Percentiles rank a stretch among this genome's conserved stretches.
Conservation (phyloP, 2,797 vertebrate species). For the Sus cebifrons region DNA sequence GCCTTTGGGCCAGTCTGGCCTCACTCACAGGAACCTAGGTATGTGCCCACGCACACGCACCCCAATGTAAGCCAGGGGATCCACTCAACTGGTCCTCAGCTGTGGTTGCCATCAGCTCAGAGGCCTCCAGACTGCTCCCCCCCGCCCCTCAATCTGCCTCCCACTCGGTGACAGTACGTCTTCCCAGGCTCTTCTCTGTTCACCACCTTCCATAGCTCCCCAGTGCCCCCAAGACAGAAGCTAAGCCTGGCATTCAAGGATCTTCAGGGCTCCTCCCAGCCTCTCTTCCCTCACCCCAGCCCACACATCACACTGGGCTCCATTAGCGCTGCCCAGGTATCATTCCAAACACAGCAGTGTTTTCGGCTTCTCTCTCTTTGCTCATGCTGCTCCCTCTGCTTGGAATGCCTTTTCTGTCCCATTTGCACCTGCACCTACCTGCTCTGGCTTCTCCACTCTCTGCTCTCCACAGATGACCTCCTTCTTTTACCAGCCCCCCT, state of each 20-base stretch:
- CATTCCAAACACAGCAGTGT: neutral
- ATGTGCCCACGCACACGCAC: rapidly evolving
- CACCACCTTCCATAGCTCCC: neutral
- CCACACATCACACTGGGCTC: rapidly evolving
- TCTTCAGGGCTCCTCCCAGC: neutral
- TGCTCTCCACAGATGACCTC: neutral
- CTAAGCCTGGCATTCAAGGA: neutral
- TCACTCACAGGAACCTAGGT: neutral
- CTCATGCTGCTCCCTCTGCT: neutral
- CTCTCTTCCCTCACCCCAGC: neutral
- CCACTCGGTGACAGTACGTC: neutral
- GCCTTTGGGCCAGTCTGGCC: neutral
- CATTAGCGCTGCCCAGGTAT: rapidly evolving
- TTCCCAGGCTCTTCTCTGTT: neutral
- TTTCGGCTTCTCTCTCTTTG: neutral
- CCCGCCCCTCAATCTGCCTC: neutral
- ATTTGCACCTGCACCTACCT: neutral
- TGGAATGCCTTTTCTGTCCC: neutral
- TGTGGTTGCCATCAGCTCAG: neutral
- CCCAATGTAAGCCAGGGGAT: neutral
- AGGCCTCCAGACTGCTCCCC: neutral
- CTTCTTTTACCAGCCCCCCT: neutral
- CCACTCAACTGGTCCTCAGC: neutral
- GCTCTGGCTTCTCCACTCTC: neutral
- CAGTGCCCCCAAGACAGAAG: neutral